Evolutionary conservation across 2,113 vertebrate species (phyloP).

Genomic region (Eolophus roseicapilla): DNA sequence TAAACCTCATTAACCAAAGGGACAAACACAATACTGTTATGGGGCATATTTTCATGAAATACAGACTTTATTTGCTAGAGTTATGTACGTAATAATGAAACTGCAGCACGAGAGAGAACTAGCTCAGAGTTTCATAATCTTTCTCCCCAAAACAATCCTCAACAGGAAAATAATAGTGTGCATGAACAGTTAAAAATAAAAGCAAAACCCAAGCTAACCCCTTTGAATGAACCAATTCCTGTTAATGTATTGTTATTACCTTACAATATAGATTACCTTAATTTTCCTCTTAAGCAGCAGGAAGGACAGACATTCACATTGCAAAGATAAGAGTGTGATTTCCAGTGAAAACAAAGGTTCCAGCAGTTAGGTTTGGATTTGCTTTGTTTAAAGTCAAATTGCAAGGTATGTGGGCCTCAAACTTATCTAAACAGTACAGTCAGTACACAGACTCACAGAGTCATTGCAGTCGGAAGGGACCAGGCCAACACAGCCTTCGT

Average conservation of each 20-base stretch:
- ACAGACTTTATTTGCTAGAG: not conserved
- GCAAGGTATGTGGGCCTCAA: not conserved
- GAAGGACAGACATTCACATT: conserved; percentile 17
- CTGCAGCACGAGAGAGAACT: not conserved
- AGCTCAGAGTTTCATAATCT: not conserved
- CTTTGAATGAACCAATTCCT: not conserved
- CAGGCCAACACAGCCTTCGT: not conserved
- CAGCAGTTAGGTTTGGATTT: not conserved
- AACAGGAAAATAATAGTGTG: not conserved
- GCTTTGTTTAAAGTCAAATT: conserved; percentile 42
- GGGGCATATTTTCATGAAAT: not conserved
- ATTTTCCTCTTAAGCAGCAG: conserved; percentile 41
- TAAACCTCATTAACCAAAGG: not conserved
- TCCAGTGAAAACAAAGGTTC: conserved; percentile 31
- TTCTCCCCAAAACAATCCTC: not conserved
- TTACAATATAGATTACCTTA: conserved; percentile 24
- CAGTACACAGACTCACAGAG: not conserved
- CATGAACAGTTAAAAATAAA: not conserved
- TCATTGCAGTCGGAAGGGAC: not conserved
- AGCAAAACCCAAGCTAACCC: not conserved
- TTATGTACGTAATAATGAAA: not conserved
- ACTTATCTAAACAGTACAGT: conserved; percentile 12
- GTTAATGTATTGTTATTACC: conserved; percentile 7
- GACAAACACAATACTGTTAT: not conserved
- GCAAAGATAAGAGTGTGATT: conserved; percentile 15